Evolutionary conservation across 2,113 vertebrate species (phyloP), one percentile per base, ranked within the genome.

Genomic region (Dendrocopos noguchii): DNA sequence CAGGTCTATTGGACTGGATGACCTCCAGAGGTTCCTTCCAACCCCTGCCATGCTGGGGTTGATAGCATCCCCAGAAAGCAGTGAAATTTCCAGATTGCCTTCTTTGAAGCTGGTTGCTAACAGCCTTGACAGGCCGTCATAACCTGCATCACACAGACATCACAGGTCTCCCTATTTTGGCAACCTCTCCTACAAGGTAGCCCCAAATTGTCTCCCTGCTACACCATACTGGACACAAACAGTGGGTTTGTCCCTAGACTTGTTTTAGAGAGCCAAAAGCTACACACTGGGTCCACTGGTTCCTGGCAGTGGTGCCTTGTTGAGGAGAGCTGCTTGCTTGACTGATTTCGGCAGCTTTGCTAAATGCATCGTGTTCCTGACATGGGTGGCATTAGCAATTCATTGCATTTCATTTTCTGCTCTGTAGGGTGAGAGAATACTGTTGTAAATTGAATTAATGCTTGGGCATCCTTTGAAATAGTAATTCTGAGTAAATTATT

Each of bases 141-240:
- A 88, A 10, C 74, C 42, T 44, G 42, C 42, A 44, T 44, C 42
- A 15, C 42, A 14, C 14, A 44, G 67, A 16, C 70, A 24, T 5
- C 10, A 0, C 52, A 61, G 13, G 42, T 15, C 42, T 44, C 42
- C 42, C 50, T 52, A 25, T 24, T 52, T 52, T 52, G 6, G 7
- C 50, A 12, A 52, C 22, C 50, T 52, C 50, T 52, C 50, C 50
- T 52, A 52, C 50, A 52, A 25, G 50, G 22, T 52, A 55, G 11
- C 46, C 29, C 66, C 75, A 42, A 31, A 52, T 8, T 34, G 78
- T 53, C 8, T 53, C 33, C 13, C 25, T 78, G 33, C 20, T 42
- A 21, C 25, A 27, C 1, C 13, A 2, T 0, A 1, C 1, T 9
- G 28, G 47, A n/a, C 7, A 8, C 1, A 0, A n/a, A 18, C 1